Percentiles rank a stretch among this genome's conserved stretches.
Evolutionary conservation across 2,113 vertebrate species (phyloP).

Genomic region (Pica pica): DNA sequence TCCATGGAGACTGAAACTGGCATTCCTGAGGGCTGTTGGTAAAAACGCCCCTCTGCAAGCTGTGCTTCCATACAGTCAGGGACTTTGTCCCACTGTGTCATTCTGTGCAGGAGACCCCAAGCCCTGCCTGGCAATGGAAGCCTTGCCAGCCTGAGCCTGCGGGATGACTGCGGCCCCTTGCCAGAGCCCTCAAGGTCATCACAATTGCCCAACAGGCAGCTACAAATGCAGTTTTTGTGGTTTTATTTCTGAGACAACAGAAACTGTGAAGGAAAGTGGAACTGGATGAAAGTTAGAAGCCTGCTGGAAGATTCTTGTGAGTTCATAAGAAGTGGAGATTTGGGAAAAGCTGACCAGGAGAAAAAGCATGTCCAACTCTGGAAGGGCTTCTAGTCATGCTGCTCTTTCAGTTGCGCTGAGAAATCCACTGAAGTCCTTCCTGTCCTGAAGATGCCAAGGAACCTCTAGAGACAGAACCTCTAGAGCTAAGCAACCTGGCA

Average conservation of each 20-base stretch:
- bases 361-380: not conserved
- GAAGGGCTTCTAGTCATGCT: not conserved
- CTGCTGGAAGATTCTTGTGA: not conserved
- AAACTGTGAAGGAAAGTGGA: not conserved
- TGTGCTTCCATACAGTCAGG: not conserved
- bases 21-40: not conserved
- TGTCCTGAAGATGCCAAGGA: not conserved
- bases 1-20: not conserved
- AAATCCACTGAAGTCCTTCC: not conserved
- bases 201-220: not conserved
- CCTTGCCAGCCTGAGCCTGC: not conserved
- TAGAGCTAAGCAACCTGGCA: not conserved
- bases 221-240: not conserved
- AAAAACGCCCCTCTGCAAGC: not conserved
- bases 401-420: not conserved
- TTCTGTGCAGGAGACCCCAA: not conserved
- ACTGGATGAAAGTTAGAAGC: not conserved
- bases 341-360: not conserved
- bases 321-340: not conserved
- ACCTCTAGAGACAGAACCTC: not conserved
- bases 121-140: not conserved
- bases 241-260: not conserved
- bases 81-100: not conserved
- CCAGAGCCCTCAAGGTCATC: not conserved
- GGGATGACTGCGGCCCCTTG: not conserved